phyloP scores from a whole-genome alignment of 2,888 invertebrate genomes.

The Tenthredo scrophulariae region DNA sequence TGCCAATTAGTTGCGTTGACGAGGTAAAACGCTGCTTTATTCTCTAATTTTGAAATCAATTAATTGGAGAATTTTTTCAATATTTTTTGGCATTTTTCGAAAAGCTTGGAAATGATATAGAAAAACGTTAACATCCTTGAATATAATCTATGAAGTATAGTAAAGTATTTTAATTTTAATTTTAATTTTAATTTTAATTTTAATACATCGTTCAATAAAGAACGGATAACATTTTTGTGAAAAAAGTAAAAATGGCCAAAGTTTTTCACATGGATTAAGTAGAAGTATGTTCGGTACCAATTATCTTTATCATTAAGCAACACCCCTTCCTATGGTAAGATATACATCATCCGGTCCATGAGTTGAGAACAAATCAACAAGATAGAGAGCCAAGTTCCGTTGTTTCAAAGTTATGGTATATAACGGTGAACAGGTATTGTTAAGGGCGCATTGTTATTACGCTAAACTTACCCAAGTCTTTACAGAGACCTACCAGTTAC shows the following conservation, averaged over 20 bases:
- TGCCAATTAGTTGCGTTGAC: not conserved
- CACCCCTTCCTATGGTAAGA: not conserved
- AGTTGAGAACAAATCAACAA: slow-evolving; percentile 38
- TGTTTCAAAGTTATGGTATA: slow-evolving; percentile 30
- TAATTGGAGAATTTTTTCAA: too few relatives aligned
- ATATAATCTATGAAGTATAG: too few relatives aligned
- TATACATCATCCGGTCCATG: slow-evolving; percentile 10
- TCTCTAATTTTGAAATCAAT: too few relatives aligned
- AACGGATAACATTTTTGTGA: too few relatives aligned
- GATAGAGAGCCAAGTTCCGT: slow-evolving; percentile 30
- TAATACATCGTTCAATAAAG: too few relatives aligned
- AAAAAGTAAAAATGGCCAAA: not conserved
- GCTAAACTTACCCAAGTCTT: slow-evolving; percentile 32
- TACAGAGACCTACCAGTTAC: not conserved
- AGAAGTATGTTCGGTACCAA: not conserved
- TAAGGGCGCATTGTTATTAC: slow-evolving; percentile 33
- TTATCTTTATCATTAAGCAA: not conserved
- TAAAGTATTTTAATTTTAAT: too few relatives aligned
- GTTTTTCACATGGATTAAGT: not conserved
- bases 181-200: too few relatives aligned
- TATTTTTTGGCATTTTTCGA: too few relatives aligned
- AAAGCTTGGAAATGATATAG: too few relatives aligned
- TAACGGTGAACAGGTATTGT: slow-evolving; percentile 37
- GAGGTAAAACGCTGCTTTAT: not conserved
- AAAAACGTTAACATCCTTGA: too few relatives aligned